Evolutionary conservation across 2,113 vertebrate genomes (phyloP).

Genomic region (Nycticryphes semicollaris): DNA sequence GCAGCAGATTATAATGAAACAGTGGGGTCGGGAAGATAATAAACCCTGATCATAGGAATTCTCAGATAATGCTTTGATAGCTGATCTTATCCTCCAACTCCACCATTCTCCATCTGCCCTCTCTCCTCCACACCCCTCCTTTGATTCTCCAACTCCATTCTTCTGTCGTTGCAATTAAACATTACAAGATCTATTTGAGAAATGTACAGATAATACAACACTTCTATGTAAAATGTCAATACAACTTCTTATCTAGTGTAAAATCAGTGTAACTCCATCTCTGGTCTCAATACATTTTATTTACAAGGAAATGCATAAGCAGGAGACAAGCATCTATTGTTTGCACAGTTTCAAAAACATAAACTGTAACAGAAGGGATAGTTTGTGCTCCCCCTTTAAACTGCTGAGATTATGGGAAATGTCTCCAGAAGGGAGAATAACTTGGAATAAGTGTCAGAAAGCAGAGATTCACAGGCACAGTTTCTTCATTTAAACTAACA

Average conservation of each 20-base stretch:
- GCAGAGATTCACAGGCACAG: constrained; percentile 30
- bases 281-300: constrained; percentile 27
- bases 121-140: background rate
- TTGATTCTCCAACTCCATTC: background rate
- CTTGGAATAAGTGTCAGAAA: background rate
- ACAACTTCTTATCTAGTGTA: background rate
- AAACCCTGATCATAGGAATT: background rate
- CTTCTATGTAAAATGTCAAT: background rate
- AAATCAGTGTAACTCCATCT: constrained; percentile 2
- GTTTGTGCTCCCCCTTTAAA: background rate
- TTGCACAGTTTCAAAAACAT: background rate
- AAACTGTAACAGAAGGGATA: background rate
- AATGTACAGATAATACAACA: background rate
- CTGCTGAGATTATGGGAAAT: background rate
- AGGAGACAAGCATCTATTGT: background rate
- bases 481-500: constrained; percentile 34
- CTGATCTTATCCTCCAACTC: background rate
- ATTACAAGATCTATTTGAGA: background rate
- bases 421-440: background rate
- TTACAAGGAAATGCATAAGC: constrained; percentile 35
- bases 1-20: background rate
- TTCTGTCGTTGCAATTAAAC: background rate
- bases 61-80: background rate
- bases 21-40: background rate
- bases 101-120: background rate